Conservation (phyloP, 2,797 vertebrate genomes). For the Sebastolobus altivelis region DNA sequence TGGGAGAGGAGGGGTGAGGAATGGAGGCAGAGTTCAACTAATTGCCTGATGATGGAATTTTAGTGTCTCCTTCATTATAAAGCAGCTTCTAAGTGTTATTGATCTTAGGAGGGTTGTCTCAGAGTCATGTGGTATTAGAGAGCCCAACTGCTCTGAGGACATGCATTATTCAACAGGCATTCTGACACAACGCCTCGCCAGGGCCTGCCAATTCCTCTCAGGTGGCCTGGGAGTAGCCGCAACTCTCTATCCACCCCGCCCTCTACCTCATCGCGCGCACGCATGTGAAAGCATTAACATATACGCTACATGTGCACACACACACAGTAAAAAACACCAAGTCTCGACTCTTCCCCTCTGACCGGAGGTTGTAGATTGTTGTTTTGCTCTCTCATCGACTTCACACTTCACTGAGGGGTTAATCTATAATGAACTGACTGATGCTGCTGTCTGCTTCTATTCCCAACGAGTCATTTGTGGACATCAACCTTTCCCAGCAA, state of each 20-base stretch:
- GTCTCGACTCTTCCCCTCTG: slow-evolving; percentile 12
- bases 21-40: slow-evolving; percentile 77
- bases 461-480: slow-evolving; percentile 65
- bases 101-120: slow-evolving; percentile 88
- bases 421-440: slow-evolving; percentile 73
- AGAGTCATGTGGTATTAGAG: slow-evolving; percentile 88
- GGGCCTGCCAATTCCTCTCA: slow-evolving; percentile 83
- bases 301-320: neutral
- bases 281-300: slow-evolving; percentile 17
- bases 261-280: slow-evolving; percentile 27
- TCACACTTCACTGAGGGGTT: slow-evolving; percentile 63
- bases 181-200: slow-evolving; percentile 76
- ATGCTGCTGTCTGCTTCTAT: slow-evolving; percentile 48
- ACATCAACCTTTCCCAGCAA: slow-evolving; percentile 52
- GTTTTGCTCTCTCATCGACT: slow-evolving; percentile 64
- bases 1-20: slow-evolving; percentile 53
- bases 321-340: neutral
- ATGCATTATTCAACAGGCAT: slow-evolving; percentile 93
- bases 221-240: slow-evolving; percentile 78
- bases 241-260: slow-evolving; percentile 55
- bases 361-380: slow-evolving; percentile 51
- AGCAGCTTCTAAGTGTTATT: slow-evolving; percentile 94
- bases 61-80: slow-evolving; percentile 87
- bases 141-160: slow-evolving; percentile 85
- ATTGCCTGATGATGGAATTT: slow-evolving; percentile 86